Percentiles rank a stretch among this genome's conserved stretches.
Evolutionary conservation across 2,797 vertebrate species (phyloP).

Genomic region (Macroramphosus scolopax): DNA sequence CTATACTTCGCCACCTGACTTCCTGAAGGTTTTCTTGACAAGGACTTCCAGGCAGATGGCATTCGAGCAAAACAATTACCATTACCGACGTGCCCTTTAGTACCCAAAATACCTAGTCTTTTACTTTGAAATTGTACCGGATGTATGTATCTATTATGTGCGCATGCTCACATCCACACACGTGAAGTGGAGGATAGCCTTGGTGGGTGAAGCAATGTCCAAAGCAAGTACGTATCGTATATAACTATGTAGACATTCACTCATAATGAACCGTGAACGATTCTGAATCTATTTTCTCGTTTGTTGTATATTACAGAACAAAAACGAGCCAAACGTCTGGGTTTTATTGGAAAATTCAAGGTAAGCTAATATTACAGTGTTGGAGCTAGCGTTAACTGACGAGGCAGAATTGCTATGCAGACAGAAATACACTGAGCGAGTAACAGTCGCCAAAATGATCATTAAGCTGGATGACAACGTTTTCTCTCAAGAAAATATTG

Average conservation of each 20-base stretch:
- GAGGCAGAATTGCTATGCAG: too few relatives aligned
- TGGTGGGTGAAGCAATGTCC: constrained; percentile 57
- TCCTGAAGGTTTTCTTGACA: too few relatives aligned
- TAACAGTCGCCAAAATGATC: too few relatives aligned
- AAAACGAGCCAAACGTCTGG: constrained; percentile 76
- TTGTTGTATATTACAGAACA: constrained; percentile 68
- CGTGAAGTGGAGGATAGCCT: constrained; percentile 42
- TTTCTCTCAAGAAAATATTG: too few relatives aligned
- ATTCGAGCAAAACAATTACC: too few relatives aligned
- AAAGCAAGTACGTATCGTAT: constrained; percentile 78
- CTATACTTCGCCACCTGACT: too few relatives aligned
- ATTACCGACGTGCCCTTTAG: too few relatives aligned
- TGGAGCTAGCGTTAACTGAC: too few relatives aligned
- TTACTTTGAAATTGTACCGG: constrained; percentile 64
- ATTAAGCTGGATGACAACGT: too few relatives aligned
- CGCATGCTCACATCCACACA: constrained; percentile 31
- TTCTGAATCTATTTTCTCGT: constrained; percentile 4
- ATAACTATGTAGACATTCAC: background rate
- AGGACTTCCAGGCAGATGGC: too few relatives aligned
- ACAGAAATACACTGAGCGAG: too few relatives aligned
- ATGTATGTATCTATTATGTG: constrained; percentile 21
- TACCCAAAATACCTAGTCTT: background rate
- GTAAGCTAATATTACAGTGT: constrained; percentile 42
- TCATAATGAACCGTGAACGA: accelerated
- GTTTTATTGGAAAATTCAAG: constrained; percentile 69